These are phyloP conservation scores for Gephyroberyx darwinii DNA, from an alignment of 2,797 vertebrate genomes.

Conservation along the genomic window DNA sequence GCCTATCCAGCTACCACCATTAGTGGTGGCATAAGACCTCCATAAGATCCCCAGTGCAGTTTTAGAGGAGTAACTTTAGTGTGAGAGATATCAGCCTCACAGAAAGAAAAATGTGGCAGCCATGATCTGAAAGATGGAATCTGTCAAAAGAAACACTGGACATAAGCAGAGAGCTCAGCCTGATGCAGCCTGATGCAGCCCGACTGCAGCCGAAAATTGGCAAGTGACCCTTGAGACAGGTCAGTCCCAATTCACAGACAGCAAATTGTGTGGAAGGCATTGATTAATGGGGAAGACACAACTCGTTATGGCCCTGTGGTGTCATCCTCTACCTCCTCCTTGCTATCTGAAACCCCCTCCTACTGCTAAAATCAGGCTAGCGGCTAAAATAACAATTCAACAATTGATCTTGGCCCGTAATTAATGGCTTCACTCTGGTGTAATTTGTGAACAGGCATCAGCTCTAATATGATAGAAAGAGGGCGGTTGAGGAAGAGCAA, in stretches of 20 bases:
- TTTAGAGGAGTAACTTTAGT: constrained; percentile 32
- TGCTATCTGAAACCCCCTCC: constrained; percentile 37
- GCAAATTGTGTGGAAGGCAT: constrained; percentile 87
- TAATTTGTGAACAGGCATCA: constrained; percentile 71
- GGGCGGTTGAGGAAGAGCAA: constrained; percentile 36
- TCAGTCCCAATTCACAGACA: constrained; percentile 83
- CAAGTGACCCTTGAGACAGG: constrained; percentile 82
- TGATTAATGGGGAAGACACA: constrained; percentile 86
- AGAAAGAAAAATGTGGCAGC: constrained; percentile 53
- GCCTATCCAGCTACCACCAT: constrained; percentile 34
- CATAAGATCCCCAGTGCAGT: constrained; percentile 9
- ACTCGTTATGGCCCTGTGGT: constrained; percentile 79
- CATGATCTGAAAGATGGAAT: constrained; percentile 76
- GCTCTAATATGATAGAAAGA: constrained; percentile 49
- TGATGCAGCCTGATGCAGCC: constrained; percentile 66
- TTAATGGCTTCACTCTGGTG: constrained; percentile 71
- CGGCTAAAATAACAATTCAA: constrained; percentile 80
- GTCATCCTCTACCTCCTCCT: constrained; percentile 67
- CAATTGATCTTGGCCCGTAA: constrained; percentile 76
- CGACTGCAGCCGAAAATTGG: constrained; percentile 82
- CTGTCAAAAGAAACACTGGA: constrained; percentile 76
- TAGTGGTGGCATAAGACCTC: constrained; percentile 47
- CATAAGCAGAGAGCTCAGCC: constrained; percentile 74
- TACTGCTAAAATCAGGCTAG: constrained; percentile 61
- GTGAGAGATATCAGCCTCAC: constrained; percentile 47